A percentile compares a stretch with the other conserved stretches of the same genome.
Conservation (phyloP, 2,113 vertebrate genomes). For the Bothrops jararaca region DNA sequence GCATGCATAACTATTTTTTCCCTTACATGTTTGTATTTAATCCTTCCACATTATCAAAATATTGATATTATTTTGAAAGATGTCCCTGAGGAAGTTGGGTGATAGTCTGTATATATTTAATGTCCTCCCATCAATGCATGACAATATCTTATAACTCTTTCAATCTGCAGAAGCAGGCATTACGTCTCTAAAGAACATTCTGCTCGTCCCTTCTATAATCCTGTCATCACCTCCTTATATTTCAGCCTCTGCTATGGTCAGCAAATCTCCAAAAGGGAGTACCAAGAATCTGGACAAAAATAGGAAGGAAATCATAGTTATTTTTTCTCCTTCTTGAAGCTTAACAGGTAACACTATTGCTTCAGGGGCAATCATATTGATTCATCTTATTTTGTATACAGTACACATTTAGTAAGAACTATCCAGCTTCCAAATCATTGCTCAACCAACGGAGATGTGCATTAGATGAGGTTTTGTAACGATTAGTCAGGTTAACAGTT, state of each 20-base stretch:
- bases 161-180: background rate
- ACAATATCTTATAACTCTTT: background rate
- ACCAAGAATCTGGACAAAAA: background rate
- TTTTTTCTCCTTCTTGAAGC: background rate
- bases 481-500: conserved; percentile 43
- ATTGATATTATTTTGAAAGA: background rate
- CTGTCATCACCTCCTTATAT: background rate
- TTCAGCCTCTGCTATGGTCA: background rate
- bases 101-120: background rate
- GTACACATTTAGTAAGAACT: background rate
- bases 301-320: background rate
- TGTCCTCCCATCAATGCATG: background rate
- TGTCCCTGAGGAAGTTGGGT: background rate
- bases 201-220: background rate
- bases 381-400: background rate
- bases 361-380: background rate
- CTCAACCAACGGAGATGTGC: conserved; percentile 13
- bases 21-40: background rate
- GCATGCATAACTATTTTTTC: background rate
- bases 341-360: background rate
- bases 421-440: background rate
- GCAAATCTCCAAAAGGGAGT: background rate
- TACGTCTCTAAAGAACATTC: background rate
- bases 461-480: conserved; percentile 38
- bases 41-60: background rate